Evolutionary conservation across 1,140 invertebrate species (phyloP), one percentile per base, ranked within the genome.

Genomic region (Gryon sp.): DNA sequence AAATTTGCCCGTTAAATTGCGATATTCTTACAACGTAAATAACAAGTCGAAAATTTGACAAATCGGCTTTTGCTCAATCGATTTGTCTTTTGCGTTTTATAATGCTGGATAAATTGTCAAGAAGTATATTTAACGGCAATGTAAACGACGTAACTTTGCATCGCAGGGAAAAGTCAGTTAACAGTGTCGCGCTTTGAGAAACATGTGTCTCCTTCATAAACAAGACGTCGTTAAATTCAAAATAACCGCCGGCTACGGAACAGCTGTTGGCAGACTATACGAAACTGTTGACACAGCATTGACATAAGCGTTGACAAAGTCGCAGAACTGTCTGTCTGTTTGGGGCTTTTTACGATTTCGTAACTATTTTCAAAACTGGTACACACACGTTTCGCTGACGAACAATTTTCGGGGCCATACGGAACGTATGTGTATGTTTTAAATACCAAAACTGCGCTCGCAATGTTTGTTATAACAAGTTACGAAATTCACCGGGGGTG

Each of bases 261-360:
- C 85, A 87, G 84, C 87, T 87, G 87, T 85, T 86, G 82, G 85
- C 82, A 81, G 59, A 60, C 70, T 62, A n/a, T n/a, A n/a, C 79
- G 36, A 26, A 46, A 78, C 57, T 86, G 87, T 87, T 88, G 86
- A 89, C 82, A 85, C 75, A 84, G 84, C 81, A 85, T 85, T 83
- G 85, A 87, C 86, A 88, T 82, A 82, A 78, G 77, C 86, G 87
- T 88, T 88, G 87, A 88, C 87, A 88, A 87, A 86, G 82, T 88
- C 50, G 15, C 38, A 72, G 73, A 76, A 78, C 78, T 76, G 76
- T 63, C 53, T 15, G 2, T 77, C 78, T 76, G 76, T 63, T 46
- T 15, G 2, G 2, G 2, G 55, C 76, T 80, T 87, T 88, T 87
- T 86, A 87, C 83, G 84, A 85, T 82, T 76, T 73, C 72, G 68